Evolutionary conservation across 2,888 invertebrate genomes (phyloP).

Genomic region (Limnephilus auricula): DNA sequence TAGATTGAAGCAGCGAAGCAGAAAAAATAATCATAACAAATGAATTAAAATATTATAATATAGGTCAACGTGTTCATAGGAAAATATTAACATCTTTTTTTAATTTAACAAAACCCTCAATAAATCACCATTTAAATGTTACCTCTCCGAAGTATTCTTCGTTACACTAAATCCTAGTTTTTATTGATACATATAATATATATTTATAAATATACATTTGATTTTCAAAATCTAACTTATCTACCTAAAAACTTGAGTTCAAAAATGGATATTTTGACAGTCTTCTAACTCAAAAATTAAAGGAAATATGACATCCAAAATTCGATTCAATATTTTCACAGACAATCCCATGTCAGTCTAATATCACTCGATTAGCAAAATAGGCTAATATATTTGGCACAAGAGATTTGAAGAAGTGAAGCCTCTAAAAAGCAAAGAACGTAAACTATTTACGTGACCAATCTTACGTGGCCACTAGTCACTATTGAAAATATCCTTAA

Average conservation of each 20-base stretch:
- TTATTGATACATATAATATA: conserved; percentile 2
- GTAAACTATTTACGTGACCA: background rate
- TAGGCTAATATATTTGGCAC: conserved; percentile 55
- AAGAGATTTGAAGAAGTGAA: conserved; percentile 50
- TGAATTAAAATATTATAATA: conserved; percentile 25
- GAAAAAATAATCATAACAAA: conserved; percentile 16
- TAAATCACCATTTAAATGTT: conserved; percentile 42
- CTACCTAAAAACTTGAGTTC: conserved; percentile 54
- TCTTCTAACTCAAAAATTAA: conserved; percentile 55
- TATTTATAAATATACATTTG: conserved; percentile 1
- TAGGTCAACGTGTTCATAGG: conserved; percentile 48
- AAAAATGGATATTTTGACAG: conserved; percentile 55
- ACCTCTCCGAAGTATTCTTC: conserved; percentile 20
- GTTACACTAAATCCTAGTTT: conserved; percentile 34
- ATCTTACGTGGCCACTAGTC: background rate
- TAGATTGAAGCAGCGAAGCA: background rate
- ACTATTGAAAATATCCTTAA: background rate
- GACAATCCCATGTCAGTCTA: conserved; percentile 57
- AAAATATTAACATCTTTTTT: conserved; percentile 48
- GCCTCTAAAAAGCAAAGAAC: conserved; percentile 48
- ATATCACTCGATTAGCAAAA: conserved; percentile 55
- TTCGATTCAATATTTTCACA: conserved; percentile 57
- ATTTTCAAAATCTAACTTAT: conserved; percentile 36
- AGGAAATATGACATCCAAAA: conserved; percentile 46
- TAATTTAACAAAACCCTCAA: conserved; percentile 43